Base-by-base conservation (phyloP, 2,888 invertebrate genomes). In the Thumatha senex region DNA sequence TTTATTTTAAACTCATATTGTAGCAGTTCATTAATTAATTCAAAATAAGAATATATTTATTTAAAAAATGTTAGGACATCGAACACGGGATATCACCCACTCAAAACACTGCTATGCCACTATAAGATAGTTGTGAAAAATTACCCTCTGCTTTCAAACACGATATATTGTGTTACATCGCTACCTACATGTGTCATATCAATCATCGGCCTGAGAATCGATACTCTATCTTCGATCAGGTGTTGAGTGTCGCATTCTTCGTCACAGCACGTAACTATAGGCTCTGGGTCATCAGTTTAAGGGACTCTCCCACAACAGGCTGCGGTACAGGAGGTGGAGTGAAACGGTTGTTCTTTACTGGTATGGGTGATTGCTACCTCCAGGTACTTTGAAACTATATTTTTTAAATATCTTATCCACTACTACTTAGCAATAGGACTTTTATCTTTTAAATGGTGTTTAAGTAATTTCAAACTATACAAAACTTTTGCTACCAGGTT, bases 221-320 rank as follows among this genome's bases (percentile, higher is more conserved):
- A 48, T 51, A 44, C 51, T 40, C 14, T 40, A 54, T 54, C 56
- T 40, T 47, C 31, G 40, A 56, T 33, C 54, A 40, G 14, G 49
- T 59, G 35, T 57, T 13, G 9, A 43, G 45, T 54, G 48, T 46
- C 54, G 2, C 56, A 63, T 67, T 54, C 53, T 14, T 58, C 56
- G 67, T 65, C 65, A 67, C 51, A 60, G 58, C 54, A 15, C 30
- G 46, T 57, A 12, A 42, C 12, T 41, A 42, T 11, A n/a, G 53
- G 46, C 40, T 54, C 38, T 56, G 52, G 63, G 65, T 53, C 47
- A 54, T 24, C 43, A 48, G 46, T 38, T n/a, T 43, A 24, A 30
- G 40, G 40, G 56, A 54, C 38, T 47, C 48, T 63, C 63, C 45
- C 63, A 63, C 62, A 51, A 51, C 54, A 55, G 48, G 58, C 49